Percentiles rank a stretch among this genome's conserved stretches.
These are phyloP conservation scores for Pipistrellus nathusii DNA, from an alignment of 2,797 vertebrate species.

Conservation along the genomic window DNA sequence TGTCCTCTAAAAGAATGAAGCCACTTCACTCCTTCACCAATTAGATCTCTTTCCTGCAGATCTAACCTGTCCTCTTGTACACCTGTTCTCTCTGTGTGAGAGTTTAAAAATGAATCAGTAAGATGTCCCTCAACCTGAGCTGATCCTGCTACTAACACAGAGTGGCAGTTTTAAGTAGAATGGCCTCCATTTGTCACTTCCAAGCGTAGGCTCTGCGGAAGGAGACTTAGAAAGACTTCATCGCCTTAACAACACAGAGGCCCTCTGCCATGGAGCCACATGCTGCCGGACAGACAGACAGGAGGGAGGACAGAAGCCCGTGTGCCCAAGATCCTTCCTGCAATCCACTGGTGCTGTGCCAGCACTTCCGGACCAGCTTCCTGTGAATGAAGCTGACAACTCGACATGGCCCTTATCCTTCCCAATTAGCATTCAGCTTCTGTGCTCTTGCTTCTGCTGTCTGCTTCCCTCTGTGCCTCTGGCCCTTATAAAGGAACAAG, in stretches of 20 bases:
- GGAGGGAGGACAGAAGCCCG: conserved; percentile 74
- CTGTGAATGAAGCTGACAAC: conserved; percentile 83
- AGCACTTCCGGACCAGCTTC: conserved; percentile 57
- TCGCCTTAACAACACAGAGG: conserved; percentile 87
- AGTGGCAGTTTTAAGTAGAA: conserved; percentile 89
- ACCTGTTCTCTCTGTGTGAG: conserved; percentile 78
- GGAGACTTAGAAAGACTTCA: conserved; percentile 88
- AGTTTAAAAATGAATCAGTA: conserved; percentile 79
- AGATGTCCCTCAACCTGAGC: conserved; percentile 84
- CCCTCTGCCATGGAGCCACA: conserved; percentile 62
- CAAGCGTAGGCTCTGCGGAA: conserved; percentile 86
- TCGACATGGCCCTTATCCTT: conserved; percentile 83
- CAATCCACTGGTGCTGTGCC: conserved; percentile 26
- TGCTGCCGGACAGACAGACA: conserved; percentile 73
- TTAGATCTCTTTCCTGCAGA: not conserved
- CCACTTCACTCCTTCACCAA: not conserved
- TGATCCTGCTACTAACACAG: conserved; percentile 86
- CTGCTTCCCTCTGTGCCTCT: conserved; percentile 57
- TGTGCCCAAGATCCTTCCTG: conserved; percentile 83
- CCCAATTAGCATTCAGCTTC: conserved; percentile 81
- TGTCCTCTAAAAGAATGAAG: not conserved
- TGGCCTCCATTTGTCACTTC: conserved; percentile 88
- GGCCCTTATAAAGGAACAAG: conserved; percentile 20
- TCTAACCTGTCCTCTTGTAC: fast-evolving
- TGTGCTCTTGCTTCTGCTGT: conserved; percentile 72